Base-by-base conservation (phyloP, 2,797 vertebrate genomes). In the Pseudochirops cupreus region DNA sequence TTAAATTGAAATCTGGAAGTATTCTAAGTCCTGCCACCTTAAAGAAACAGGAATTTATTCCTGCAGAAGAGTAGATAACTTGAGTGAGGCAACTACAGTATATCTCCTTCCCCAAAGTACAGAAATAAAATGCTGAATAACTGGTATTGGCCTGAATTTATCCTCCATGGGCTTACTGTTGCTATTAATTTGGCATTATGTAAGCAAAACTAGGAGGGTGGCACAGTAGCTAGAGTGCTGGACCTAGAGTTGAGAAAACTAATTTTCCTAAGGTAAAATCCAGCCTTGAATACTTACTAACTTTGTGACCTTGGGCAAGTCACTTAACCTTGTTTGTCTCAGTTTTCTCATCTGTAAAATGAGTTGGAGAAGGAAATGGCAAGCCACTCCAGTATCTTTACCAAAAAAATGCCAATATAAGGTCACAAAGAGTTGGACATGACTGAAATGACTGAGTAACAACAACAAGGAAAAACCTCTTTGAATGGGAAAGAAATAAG, bases 181-280 rank as follows among this genome's bases (percentile, higher is more conserved):
- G 82, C 94, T 94, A 56, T 95, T 96, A 90, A 92, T 96, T 97
- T 87, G 91, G 24, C 87, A 94, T 98, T 97, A 95, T 98, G 96
- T 96, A 98, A 98, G 96, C 94, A 53, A 5, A 92, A 93, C 96
- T 95, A 67, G 33, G 4, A n/a, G 1, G 16, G 6, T 74, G 67
- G 6, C 67, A 39, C 11, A 74, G n/a, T 21, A 0, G 18, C 24
- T 74, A 39, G 62, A 74, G 1, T 39, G 14, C 33, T 39, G 62
- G 5, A 0, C n/a, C 16, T 74, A 13, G 67, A 74, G 18, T 74
- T 18, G 9, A 16, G n/a, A 74, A 74, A n/a, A 10, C 16, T 74
- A 1, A 74, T 39, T n/a, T 39, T 39, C 18, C n/a, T 74, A 18
- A 74, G 67, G 5, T 39, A 39, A 74, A 74, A 74, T 97, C 93